phyloP scores from a whole-genome alignment of 2,113 vertebrate genomes.

The Sturnira hondurensis region DNA sequence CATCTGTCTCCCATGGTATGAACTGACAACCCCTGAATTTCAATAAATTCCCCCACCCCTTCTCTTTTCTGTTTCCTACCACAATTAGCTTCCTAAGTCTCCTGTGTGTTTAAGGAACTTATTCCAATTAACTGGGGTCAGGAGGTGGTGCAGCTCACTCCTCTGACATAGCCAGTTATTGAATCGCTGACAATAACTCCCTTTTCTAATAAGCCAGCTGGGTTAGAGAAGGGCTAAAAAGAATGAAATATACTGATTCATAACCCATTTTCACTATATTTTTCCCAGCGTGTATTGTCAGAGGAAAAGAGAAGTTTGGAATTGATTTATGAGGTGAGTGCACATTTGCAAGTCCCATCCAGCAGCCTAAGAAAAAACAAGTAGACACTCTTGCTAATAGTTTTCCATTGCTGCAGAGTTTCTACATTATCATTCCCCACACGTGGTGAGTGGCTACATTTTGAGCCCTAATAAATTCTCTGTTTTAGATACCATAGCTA shows the following conservation, averaged over 20 bases:
- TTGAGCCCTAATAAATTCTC: not conserved
- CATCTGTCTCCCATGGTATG: not conserved
- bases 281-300: not conserved
- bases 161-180: constrained; percentile 20
- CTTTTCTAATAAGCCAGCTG: not conserved
- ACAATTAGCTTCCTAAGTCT: not conserved
- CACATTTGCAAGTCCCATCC: not conserved
- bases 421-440: not conserved
- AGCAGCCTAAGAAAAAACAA: not conserved
- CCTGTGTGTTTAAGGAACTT: not conserved
- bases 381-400: not conserved
- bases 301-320: not conserved
- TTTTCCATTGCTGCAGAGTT: not conserved
- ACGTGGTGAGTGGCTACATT: not conserved
- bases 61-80: not conserved
- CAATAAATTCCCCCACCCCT: not conserved
- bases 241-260: not conserved
- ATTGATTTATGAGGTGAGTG: not conserved
- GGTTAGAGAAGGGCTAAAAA: not conserved
- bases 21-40: not conserved
- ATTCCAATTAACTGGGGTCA: constrained; percentile 15
- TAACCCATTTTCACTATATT: not conserved
- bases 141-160: not conserved
- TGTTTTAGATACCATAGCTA: not conserved
- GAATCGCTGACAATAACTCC: not conserved